phyloP scores from a whole-genome alignment of 2,113 vertebrate genomes.

The Crotalus viridis region DNA sequence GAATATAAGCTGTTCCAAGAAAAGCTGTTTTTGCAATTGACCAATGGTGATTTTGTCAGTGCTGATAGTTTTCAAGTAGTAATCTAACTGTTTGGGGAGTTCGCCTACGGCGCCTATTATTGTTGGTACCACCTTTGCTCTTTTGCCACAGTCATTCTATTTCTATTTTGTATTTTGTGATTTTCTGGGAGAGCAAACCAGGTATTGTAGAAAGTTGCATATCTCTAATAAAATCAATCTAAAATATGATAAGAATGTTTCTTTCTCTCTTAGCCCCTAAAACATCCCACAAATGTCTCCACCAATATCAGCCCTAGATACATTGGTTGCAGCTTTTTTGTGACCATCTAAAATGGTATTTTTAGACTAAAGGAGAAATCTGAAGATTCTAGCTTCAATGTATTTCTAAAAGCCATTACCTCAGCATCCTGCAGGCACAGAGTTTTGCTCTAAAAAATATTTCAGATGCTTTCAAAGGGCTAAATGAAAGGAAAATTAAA shows the following conservation, averaged over 20 bases:
- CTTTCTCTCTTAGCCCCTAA: neutral
- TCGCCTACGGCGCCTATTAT: neutral
- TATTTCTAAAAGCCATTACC: neutral
- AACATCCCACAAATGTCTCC: neutral
- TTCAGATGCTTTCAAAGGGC: neutral
- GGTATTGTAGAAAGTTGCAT: neutral
- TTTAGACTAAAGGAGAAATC: neutral
- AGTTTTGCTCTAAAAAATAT: neutral
- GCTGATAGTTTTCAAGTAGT: neutral
- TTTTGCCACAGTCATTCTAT: neutral
- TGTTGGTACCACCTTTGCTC: neutral
- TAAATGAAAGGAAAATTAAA: constrained; percentile 23
- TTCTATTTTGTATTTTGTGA: neutral
- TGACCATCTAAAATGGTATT: neutral
- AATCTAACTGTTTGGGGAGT: neutral
- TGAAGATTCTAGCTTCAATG: neutral
- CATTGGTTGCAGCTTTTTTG: neutral
- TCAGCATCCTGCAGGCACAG: constrained; percentile 6
- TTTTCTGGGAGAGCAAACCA: neutral
- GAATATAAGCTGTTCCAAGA: neutral
- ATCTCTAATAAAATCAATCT: neutral
- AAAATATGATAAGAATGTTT: neutral
- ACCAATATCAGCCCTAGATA: neutral
- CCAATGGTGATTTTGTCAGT: neutral
- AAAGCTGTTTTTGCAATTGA: neutral